Evolutionary conservation across 1,140 invertebrate species (phyloP), one percentile per base, ranked within the genome.

Genomic region (Drosophila aff.): DNA sequence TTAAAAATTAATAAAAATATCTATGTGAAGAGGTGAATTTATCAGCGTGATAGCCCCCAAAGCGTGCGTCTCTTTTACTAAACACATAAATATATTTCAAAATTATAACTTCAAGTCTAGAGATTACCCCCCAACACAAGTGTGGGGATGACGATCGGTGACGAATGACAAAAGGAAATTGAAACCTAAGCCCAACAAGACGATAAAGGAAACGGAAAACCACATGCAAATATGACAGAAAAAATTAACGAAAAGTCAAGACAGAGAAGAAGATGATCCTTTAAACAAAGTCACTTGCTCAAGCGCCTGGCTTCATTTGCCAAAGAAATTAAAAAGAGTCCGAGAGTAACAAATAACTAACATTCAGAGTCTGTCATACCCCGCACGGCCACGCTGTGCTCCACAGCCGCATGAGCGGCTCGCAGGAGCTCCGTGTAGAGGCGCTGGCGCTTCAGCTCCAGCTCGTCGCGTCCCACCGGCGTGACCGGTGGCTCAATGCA

Each of bases 341-440:
- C 52, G 44, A 72, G 44, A 72, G 28, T 21, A 72, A 16, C 28
- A 15, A 55, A 16, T 23, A 52, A 52, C 26, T 11, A 8, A 18
- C 47, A 75, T 66, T 53, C 46, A n/a, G 31, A 40, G 53, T 41
- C 44, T 59, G 33, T 31, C 50, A 84, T 89, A 91, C 91, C 93
- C 94, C 85, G 86, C 76, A 85, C 86, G 57, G 86, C 96, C 95
- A 84, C 96, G 84, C 95, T 95, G 92, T 96, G 96, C 86, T 96
- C 95, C n/a, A 95, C 94, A 44, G 95, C 95, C 63, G 95, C 95
- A 91, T 95, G 94, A 33, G 96, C 95, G 71, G 96, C 96, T 69
- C 95, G 94, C 50, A 97, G 94, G 59, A 97, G 94, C 81, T 96
- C 96, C 46, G 96, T 96, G 92, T 97, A 96, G 91, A 96, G 96